phyloP scores from a whole-genome alignment of 2,113 vertebrate genomes.

The Maccullochella peelii region DNA sequence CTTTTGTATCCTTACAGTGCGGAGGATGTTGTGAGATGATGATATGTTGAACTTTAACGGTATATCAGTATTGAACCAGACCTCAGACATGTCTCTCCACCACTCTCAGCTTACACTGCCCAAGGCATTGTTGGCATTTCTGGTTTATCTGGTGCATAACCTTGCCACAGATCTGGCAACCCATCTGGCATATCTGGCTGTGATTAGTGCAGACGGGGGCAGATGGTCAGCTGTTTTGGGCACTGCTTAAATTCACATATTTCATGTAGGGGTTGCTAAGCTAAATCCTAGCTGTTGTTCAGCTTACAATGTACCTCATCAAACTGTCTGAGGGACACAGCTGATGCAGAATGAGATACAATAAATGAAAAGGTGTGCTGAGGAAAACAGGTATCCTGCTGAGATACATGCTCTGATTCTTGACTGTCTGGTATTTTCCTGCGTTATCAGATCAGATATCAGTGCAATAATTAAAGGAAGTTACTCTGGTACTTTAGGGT shows the following conservation, averaged over 20 bases:
- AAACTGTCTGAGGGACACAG: not conserved
- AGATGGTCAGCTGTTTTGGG: conserved; percentile 61
- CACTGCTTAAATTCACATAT: conserved; percentile 50
- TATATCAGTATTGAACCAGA: not conserved
- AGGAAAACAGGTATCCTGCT: not conserved
- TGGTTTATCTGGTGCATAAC: conserved; percentile 53
- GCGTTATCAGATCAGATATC: not conserved
- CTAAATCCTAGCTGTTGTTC: conserved; percentile 50
- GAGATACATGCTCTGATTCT: not conserved
- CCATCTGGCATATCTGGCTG: conserved; percentile 62
- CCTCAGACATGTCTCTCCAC: not conserved
- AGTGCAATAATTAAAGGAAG: not conserved
- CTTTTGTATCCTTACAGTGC: not conserved
- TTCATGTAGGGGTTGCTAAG: conserved; percentile 30
- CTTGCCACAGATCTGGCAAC: conserved; percentile 60
- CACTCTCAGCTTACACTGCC: not conserved
- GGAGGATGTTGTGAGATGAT: not conserved
- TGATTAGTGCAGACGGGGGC: conserved; percentile 58
- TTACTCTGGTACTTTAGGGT: not conserved
- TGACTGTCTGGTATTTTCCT: not conserved
- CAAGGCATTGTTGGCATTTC: conserved; percentile 34
- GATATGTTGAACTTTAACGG: not conserved
- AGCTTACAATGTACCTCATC: not conserved
- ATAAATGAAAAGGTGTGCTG: not conserved
- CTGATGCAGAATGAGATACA: not conserved